phyloP scores from a whole-genome alignment of 2,888 invertebrate genomes.

The Lycophotia porphyrea region DNA sequence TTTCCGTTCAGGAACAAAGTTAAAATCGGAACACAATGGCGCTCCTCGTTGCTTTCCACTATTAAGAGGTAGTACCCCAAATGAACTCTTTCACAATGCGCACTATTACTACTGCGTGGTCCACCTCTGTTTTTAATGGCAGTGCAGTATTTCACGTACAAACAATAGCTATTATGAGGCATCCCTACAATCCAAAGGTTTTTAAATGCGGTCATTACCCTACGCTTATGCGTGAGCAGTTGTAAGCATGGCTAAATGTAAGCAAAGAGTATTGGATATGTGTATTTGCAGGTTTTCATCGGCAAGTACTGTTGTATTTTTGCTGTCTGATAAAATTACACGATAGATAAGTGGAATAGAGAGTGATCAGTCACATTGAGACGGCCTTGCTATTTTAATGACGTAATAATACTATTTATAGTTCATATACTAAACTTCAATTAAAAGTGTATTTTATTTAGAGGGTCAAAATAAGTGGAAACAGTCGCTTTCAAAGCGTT shows the following conservation, averaged over 20 bases:
- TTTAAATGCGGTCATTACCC: conserved; percentile 30
- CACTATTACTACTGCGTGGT: too few relatives aligned
- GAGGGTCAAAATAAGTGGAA: background rate
- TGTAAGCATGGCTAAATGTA: conserved; percentile 2
- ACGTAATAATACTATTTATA: background rate
- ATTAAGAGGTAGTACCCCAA: background rate
- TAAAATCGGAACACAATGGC: background rate
- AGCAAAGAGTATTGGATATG: background rate
- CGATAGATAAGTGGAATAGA: background rate
- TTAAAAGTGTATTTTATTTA: background rate
- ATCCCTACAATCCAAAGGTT: conserved; percentile 34
- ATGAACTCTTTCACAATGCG: background rate
- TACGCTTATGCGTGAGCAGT: conserved; percentile 11
- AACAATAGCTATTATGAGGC: conserved; percentile 46
- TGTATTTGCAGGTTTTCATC: background rate
- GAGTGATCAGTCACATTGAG: conserved; percentile 2
- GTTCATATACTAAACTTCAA: background rate
- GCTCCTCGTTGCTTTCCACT: background rate
- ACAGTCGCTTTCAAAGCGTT: background rate
- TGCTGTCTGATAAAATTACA: background rate
- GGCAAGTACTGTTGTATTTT: background rate
- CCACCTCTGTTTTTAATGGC: background rate
- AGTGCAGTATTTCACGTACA: conserved; percentile 1
- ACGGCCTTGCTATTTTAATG: conserved; percentile 16
- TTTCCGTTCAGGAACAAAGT: background rate